Base-by-base conservation (phyloP, 2,888 invertebrate species). In the Odontocerum albicorne region DNA sequence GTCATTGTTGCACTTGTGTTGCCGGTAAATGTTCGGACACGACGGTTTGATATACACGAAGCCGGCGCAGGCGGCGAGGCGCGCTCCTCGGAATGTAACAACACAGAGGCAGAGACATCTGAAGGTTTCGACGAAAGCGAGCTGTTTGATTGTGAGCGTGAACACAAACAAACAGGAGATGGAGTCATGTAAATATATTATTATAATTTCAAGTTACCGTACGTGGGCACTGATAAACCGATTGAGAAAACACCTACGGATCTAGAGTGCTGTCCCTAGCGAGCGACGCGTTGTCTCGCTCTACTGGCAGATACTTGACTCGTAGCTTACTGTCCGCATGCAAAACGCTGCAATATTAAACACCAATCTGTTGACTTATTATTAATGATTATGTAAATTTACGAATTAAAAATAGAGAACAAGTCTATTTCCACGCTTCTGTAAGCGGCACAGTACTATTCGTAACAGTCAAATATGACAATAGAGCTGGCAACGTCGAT, bases 101-200 rank as follows among this genome's bases (percentile, higher is more conserved):
- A 49, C 54, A 42, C 39, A 49, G 20, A 27, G 16, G n/a, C 16
- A 31, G 42, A 49, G 55, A 55, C 55, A 49, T 49, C 49, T 49
- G 49, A 55, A 55, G 55, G 49, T 55, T 55, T 49, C 49, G 43
- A 44, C 44, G 49, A 44, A 49, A 49, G 44, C 55, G 55, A 49
- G 55, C 49, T 49, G 32, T 44, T 49, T 51, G 49, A n/a, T n/a
- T n/a, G n/a, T n/a, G 13, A n/a, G 6, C 15, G 49, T n/a, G 36
- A 33, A 49, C 43, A 49, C 49, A 55, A 49, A 55, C 55, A 55
- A 49, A 55, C 44, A 49, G 44, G 44, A 55, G 55, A 55, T 49
- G 55, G 55, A 55, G 49, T 39, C 57, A 52, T 57, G 51, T 57
- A 57, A 57, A 43, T 47, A 52, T 42, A 57, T 49, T 39, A 55